A percentile compares a stretch with the other conserved stretches of the same genome.
These are phyloP conservation scores for Pseudorhombus dupliciocellatus DNA, from an alignment of 2,113 vertebrate genomes.

Conservation along the genomic window DNA sequence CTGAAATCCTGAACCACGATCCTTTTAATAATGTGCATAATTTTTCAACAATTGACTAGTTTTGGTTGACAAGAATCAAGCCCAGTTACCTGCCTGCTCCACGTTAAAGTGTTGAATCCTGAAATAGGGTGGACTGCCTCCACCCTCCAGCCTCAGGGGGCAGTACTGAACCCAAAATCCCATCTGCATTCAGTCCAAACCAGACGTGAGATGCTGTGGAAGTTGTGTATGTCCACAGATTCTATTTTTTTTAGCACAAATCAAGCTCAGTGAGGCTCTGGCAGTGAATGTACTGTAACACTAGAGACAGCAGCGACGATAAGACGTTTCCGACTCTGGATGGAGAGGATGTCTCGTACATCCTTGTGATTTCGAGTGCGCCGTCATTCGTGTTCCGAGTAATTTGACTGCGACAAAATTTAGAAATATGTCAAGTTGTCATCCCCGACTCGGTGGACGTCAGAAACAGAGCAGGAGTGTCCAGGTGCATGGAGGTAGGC, in stretches of 20 bases:
- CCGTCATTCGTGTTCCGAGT: background rate
- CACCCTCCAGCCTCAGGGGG: no score
- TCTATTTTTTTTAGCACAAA: background rate
- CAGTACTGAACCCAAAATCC: no score
- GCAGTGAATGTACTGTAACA: background rate
- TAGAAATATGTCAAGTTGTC: slow-evolving; percentile 37
- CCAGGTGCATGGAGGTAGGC: slow-evolving; percentile 30
- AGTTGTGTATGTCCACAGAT: background rate
- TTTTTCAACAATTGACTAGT: no score
- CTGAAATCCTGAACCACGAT: no score
- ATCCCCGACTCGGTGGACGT: slow-evolving; percentile 9
- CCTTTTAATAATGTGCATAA: no score
- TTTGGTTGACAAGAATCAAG: no score
- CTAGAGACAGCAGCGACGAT: background rate
- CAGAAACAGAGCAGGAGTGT: slow-evolving; percentile 11
- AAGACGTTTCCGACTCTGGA: slow-evolving; percentile 9
- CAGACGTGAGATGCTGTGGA: background rate
- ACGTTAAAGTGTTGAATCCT: background rate
- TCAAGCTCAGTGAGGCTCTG: background rate
- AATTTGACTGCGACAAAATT: slow-evolving; percentile 21
- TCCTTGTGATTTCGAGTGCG: slow-evolving; percentile 30
- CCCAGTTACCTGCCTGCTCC: no score
- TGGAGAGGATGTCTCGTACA: slow-evolving; percentile 1
- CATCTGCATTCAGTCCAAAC: no score
- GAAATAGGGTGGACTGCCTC: background rate